Conservation (phyloP, 2,888 invertebrate species). For the Acrocyrtus sp. region DNA sequence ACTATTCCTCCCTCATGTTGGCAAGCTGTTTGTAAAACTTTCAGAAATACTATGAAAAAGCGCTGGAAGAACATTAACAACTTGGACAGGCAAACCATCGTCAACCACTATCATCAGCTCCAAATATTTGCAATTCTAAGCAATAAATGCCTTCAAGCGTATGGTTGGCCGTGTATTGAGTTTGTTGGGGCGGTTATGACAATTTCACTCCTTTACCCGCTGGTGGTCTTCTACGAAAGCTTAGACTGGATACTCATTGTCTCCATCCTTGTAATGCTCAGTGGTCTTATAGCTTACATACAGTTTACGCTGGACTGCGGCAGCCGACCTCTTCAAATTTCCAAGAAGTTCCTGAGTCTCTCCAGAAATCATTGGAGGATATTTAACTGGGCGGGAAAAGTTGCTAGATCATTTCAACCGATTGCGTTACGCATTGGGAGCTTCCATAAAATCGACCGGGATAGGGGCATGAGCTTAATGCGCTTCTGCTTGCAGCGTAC, state of each 20-base stretch:
- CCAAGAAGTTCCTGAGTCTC: background rate
- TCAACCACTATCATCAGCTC: background rate
- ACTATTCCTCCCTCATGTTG: too few species aligned
- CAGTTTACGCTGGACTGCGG: background rate
- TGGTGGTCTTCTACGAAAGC: background rate
- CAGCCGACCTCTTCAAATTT: background rate
- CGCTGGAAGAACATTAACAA: too few species aligned
- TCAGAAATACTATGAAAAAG: too few species aligned
- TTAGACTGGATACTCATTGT: background rate
- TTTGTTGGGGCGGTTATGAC: slow-evolving; percentile 1
- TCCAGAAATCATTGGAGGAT: too few species aligned
- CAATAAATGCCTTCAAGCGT: slow-evolving; percentile 8
- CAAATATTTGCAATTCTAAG: slow-evolving; percentile 1
- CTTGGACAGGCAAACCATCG: too few species aligned
- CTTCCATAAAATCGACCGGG: background rate
- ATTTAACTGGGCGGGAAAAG: too few species aligned
- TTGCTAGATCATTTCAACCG: too few species aligned
- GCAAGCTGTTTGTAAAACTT: too few species aligned
- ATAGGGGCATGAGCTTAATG: background rate
- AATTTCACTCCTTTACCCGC: background rate
- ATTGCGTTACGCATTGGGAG: background rate
- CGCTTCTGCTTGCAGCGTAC: background rate
- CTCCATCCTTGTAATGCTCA: background rate
- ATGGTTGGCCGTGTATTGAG: slow-evolving; percentile 14
- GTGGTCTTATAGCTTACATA: background rate